Evolutionary conservation across 2,888 invertebrate species (phyloP), one percentile per base, ranked within the genome.

Genomic region (Drosophila niveifrons): DNA sequence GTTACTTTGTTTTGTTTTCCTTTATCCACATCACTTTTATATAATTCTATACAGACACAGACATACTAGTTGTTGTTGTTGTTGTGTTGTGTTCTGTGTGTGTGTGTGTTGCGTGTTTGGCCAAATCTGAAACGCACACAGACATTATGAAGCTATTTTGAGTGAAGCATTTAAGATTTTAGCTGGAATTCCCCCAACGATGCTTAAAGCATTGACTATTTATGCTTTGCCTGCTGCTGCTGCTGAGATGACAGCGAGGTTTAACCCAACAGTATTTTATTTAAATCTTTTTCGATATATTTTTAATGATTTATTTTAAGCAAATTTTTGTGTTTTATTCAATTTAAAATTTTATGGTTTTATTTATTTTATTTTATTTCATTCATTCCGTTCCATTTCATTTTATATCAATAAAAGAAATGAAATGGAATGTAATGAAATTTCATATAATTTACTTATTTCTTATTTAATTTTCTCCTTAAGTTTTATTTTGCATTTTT

Each of bases 111-210:
- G 66, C 51, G 46, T 59, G 55, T 44, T 44, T 46, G 65, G 58
- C 65, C 47, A 84, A 83, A 84, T 83, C 83, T 69, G 70, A 57
- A 62, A 55, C 61, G 73, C 82, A 80, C 84, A 84, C 82, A 87
- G 73, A 80, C 69, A 84, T 84, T 82, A 82, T 84, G 82, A 77
- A 69, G 87, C 87, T 84, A 78, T 82, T 83, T 87, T 73, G 72
- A 74, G 72, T 75, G 72, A 56, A 75, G 66, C 80, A 80, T 84
- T 83, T 87, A 83, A 87, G 87, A 81, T 72, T 84, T 80, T 77
- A 66, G 62, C 72, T 58, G 66, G 61, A 70, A 82, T 66, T 79
- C 69, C 77, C 79, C 55, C 68, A 74, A 51, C 68, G 77, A 72
- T 41, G 63, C 52, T 78, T 80, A 71, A 70, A 79, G 81, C 67